Evolutionary conservation across 2,113 vertebrate genomes (phyloP), one percentile per base, ranked within the genome.

Genomic region (Bettongia penicillata): DNA sequence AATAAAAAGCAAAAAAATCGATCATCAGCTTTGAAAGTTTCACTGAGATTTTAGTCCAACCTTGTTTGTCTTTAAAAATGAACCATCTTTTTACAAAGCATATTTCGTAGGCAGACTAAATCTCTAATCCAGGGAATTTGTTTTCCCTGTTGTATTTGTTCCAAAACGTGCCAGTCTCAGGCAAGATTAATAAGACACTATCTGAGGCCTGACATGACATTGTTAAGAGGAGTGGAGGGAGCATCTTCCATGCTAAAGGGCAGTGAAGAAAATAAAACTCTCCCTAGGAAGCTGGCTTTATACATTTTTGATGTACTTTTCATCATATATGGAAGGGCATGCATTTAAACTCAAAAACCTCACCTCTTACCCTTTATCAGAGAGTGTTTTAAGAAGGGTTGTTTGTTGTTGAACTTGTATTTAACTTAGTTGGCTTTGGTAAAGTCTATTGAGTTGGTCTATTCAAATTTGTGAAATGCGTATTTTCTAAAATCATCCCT

Each of bases 401-500:
- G 68, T 84, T n/a, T 61, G 26, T 57, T 57, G 8, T 68, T 84
- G 7, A 90, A 53, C 19, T 10, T 93, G 53, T 84, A 25, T 53
- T 90, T 94, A 93, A 94, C 84, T 89, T 93, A 95, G 93, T 89
- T 93, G 90, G 93, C 96, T 95, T 90, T 90, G 9, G n/a, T n/a
- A 19, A 53, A 48, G 53, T 90, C n/a, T 47, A 92, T 77, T 31
- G 55, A n/a, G 9, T 51, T 52, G 92, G 1, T 55, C 68, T 89
- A 26, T 94, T 93, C 53, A n/a, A n/a, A 93, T 89, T 91, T 25
- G 48, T 50, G 90, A 92, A 93, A 52, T 91, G 53, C 48, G 31
- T 93, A 91, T 94, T 95, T 92, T 93, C 93, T 93, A 48, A 95
- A 96, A 49, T 92, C 49, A 93, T 93, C 84, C 26, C 26, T 95